A percentile compares a stretch with the other conserved stretches of the same genome.
Conservation (phyloP, 1,140 invertebrate genomes). For the Proales similis region DNA sequence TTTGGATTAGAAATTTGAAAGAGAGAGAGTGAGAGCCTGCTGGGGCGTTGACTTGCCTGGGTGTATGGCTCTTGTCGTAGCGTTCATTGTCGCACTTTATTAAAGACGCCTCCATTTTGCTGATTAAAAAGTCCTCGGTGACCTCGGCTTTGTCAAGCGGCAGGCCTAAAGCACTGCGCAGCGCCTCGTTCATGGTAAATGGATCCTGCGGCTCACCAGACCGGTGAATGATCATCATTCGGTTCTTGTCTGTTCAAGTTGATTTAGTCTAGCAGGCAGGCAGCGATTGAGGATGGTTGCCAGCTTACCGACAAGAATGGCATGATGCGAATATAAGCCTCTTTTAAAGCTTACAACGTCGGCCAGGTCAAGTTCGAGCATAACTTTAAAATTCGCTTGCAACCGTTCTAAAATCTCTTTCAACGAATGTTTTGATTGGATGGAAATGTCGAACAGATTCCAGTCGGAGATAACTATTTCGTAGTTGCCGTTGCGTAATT, state of each 20-base stretch:
- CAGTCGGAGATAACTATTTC: too few species aligned
- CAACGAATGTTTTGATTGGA: too few species aligned
- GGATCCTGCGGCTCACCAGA: constrained; percentile 3
- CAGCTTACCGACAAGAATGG: constrained; percentile 1
- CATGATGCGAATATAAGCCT: constrained; percentile 23
- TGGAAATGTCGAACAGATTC: too few species aligned
- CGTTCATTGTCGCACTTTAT: neutral
- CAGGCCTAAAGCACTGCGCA: constrained; percentile 1
- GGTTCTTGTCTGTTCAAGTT: neutral
- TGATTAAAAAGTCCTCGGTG: constrained; percentile 29
- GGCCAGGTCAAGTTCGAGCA: too few species aligned
- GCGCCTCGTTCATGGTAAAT: neutral
- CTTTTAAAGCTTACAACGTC: constrained; percentile 15
- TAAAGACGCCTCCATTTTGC: constrained; percentile 1
- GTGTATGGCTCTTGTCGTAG: constrained; percentile 1
- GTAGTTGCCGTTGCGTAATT: too few species aligned
- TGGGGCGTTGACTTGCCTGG: constrained; percentile 1
- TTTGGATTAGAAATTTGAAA: neutral
- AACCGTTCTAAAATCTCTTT: too few species aligned
- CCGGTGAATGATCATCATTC: constrained; percentile 18
- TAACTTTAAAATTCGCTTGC: too few species aligned
- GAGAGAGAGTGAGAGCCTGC: neutral
- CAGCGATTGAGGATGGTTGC: neutral
- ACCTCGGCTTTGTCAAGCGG: constrained; percentile 29
- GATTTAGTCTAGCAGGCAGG: too few species aligned